Evolutionary conservation across 2,888 invertebrate species (phyloP), one percentile per base, ranked within the genome.

Genomic region (Himalopsyche kuldschensis): DNA sequence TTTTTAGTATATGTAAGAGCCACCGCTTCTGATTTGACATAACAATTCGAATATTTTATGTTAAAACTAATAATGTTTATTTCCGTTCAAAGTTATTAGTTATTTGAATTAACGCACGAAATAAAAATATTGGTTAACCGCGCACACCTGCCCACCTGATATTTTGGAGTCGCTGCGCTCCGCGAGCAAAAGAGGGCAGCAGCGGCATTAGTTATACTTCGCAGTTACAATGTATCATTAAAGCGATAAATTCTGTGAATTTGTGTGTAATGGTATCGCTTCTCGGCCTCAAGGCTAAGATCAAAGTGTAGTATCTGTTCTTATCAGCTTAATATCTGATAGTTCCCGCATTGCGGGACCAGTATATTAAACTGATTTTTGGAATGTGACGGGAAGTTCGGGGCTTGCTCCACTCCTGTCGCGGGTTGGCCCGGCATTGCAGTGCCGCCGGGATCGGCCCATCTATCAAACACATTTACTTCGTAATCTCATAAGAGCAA

Each of bases 291-390:
- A 90, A 90, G 92, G 93, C 93, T 93, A 93, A 92, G 92, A 92
- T 92, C 92, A 92, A 92, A 92, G 92, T 92, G 92, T 92, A 92
- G 92, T 92, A 93, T 93, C 93, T 93, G 93, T 93, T 93, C 93
- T 93, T 93, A 93, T 93, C 92, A 93, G 93, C 93, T 93, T 93
- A 93, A 93, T 93, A 93, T 93, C 93, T 93, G 93, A 93, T 93
- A 93, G 90, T 90, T 90, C 88, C 90, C 89, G 90, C 90, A 92
- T 89, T 89, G 90, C 90, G 90, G 90, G 89, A 90, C 91, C 90
- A 91, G 90, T 90, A 90, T 93, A 93, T 93, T 92, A 92, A 92
- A 91, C 90, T 90, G 90, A 90, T 90, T 91, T 90, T 92, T 92
- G 92, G 89, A 91, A 91, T 87, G 87, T 89, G 93, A 91, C 89